These are phyloP conservation scores for Drosophila persimilis DNA, from an alignment of 1,140 invertebrate species.

Conservation along the genomic window DNA sequence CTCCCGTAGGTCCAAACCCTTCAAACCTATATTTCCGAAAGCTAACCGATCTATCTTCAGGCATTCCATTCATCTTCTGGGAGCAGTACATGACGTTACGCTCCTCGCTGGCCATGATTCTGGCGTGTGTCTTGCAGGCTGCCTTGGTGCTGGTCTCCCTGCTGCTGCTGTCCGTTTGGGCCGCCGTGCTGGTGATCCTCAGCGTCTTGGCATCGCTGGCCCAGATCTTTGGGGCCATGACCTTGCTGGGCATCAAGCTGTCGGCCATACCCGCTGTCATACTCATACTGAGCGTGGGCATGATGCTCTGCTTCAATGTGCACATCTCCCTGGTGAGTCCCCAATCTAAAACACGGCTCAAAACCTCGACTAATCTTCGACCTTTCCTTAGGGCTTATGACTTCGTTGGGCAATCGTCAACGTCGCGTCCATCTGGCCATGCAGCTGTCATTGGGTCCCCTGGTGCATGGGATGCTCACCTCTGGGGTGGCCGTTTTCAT, in stretches of 20 bases:
- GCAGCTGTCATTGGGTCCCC: slow-evolving; percentile 92
- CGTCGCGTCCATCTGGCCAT: slow-evolving; percentile 90
- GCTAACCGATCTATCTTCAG: slow-evolving; percentile 74
- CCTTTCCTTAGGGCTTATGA: slow-evolving; percentile 90
- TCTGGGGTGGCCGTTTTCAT: slow-evolving; percentile 93
- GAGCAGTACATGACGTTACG: slow-evolving; percentile 97
- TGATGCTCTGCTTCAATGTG: slow-evolving; percentile 94
- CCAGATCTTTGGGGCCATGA: slow-evolving; percentile 95
- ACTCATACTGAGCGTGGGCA: slow-evolving; percentile 93
- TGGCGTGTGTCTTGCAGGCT: slow-evolving; percentile 90
- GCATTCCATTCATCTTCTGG: slow-evolving; percentile 98
- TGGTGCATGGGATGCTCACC: slow-evolving; percentile 94
- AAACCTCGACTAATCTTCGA: background rate
- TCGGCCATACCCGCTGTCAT: slow-evolving; percentile 96
- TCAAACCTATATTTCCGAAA: background rate
- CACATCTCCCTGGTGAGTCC: slow-evolving; percentile 92
- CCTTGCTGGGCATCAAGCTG: slow-evolving; percentile 91
- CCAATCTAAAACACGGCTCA: too few relatives aligned
- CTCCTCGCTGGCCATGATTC: slow-evolving; percentile 89
- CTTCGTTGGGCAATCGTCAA: slow-evolving; percentile 92
- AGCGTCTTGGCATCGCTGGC: slow-evolving; percentile 90
- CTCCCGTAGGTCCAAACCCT: slow-evolving; percentile 81
- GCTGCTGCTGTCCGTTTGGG: slow-evolving; percentile 92
- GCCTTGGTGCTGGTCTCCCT: slow-evolving; percentile 90
- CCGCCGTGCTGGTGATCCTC: slow-evolving; percentile 90